A percentile compares a stretch with the other conserved stretches of the same genome.
Evolutionary conservation across 2,888 invertebrate genomes (phyloP).

Genomic region (Tachystola acroxantha): DNA sequence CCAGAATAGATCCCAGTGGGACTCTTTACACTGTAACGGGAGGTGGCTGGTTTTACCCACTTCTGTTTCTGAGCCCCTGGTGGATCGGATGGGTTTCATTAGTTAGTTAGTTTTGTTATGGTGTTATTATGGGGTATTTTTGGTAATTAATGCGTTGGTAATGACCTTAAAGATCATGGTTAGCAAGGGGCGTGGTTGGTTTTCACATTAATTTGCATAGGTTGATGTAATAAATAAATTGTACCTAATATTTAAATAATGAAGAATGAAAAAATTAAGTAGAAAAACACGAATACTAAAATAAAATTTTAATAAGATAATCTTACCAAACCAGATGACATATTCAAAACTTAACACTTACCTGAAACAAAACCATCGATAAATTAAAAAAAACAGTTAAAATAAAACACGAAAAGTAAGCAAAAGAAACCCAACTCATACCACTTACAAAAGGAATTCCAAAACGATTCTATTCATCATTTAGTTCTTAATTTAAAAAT

Average conservation of each 20-base stretch:
- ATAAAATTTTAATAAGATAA: neutral
- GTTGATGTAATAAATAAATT: neutral
- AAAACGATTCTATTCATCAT: conserved; percentile 34
- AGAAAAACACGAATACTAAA: too few species aligned
- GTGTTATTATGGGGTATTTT: conserved; percentile 11
- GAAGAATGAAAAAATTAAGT: too few species aligned
- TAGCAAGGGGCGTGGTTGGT: conserved; percentile 1
- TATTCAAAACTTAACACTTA: conserved; percentile 17
- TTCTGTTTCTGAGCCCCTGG: conserved; percentile 25
- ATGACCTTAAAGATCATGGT: conserved; percentile 3
- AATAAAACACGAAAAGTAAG: too few species aligned
- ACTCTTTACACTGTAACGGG: conserved; percentile 57
- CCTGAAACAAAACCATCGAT: conserved; percentile 21
- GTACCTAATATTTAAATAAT: neutral
- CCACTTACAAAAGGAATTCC: conserved; percentile 14
- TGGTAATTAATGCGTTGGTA: conserved; percentile 2
- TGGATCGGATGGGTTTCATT: conserved; percentile 4
- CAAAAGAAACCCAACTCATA: conserved; percentile 15
- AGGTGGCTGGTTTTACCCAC: conserved; percentile 48
- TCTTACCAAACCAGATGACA: conserved; percentile 5
- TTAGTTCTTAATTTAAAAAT: conserved; percentile 61
- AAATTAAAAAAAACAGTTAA: conserved; percentile 9
- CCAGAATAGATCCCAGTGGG: conserved; percentile 73
- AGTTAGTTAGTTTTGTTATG: conserved; percentile 11
- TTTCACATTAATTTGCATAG: conserved; percentile 3